Percentiles rank a stretch among this genome's conserved stretches.
phyloP scores from a whole-genome alignment of 1,140 invertebrate genomes.

The Temnothorax nylanderi region DNA sequence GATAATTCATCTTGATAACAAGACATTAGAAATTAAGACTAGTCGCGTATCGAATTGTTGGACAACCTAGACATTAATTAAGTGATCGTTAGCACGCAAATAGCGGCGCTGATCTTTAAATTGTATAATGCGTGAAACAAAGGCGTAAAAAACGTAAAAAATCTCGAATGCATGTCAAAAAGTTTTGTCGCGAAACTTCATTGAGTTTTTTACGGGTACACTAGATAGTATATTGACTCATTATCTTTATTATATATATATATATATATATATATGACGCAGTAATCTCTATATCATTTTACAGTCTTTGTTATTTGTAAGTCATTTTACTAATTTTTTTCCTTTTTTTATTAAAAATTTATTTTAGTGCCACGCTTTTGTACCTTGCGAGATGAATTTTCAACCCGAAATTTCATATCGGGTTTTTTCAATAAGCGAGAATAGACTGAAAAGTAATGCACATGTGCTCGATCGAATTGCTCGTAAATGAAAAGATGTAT shows the following conservation, averaged over 20 bases:
- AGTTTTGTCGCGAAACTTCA: not conserved
- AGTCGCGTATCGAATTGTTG: not conserved
- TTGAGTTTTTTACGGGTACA: conserved; percentile 3
- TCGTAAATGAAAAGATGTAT: not conserved
- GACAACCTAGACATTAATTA: not conserved
- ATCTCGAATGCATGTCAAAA: not conserved
- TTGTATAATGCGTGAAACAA: not conserved
- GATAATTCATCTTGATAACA: not conserved
- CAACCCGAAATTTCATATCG: conserved; percentile 36
- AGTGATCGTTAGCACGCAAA: not conserved
- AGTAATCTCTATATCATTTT: conserved; percentile 65
- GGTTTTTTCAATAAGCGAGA: conserved; percentile 8
- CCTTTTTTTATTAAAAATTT: conserved; percentile 79
- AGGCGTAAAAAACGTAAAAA: not conserved
- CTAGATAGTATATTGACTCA: not conserved
- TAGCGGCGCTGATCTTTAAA: not conserved
- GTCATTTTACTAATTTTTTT: conserved; percentile 72
- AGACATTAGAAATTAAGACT: not conserved
- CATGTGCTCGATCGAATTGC: not conserved
- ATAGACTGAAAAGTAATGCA: conserved; percentile 44
- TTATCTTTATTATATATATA: conserved; percentile 65
- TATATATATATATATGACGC: conserved; percentile 60
- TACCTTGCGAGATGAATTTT: conserved; percentile 52
- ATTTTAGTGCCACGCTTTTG: conserved; percentile 78
- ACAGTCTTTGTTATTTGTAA: conserved; percentile 74